Percentiles rank a stretch among this genome's conserved stretches.
These are phyloP conservation scores for Nanorana parkeri DNA, from an alignment of 2,113 vertebrate genomes.

Conservation along the genomic window DNA sequence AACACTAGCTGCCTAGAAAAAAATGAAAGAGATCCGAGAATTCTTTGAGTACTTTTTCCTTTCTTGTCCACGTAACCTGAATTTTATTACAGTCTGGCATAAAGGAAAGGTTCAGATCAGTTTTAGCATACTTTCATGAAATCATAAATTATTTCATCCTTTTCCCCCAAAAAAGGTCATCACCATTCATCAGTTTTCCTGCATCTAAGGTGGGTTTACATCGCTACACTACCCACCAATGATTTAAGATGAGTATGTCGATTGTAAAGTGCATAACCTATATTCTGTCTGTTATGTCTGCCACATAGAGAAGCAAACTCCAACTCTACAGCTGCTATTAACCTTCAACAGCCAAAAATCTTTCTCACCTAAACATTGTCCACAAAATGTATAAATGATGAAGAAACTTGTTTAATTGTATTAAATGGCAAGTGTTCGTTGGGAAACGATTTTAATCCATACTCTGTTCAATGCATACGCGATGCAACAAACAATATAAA, in stretches of 20 bases:
- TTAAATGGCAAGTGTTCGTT: no score
- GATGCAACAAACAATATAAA: no score
- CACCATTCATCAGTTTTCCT: constrained; percentile 24
- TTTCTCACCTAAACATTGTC: no score
- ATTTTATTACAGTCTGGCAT: not conserved
- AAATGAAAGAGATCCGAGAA: no score
- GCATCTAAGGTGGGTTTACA: constrained; percentile 20
- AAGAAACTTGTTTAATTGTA: no score
- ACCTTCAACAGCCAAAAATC: not conserved
- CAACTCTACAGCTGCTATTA: not conserved
- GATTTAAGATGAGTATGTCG: constrained; percentile 27
- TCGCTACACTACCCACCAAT: constrained; percentile 42
- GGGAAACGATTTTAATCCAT: no score
- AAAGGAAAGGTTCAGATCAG: constrained; percentile 2
- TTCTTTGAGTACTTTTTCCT: no score
- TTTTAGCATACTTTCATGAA: not conserved
- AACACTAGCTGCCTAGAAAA: no score
- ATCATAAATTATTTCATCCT: constrained; percentile 33
- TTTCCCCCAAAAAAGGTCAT: constrained; percentile 43
- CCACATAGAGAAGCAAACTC: not conserved
- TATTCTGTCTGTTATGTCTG: not conserved
- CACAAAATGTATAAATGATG: no score
- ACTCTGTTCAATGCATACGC: no score
- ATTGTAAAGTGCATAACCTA: constrained; percentile 42
- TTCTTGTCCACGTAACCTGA: no score